Conservation (phyloP, 53 echinoderm and acorn worm species). For the Luidia sarsii region DNA sequence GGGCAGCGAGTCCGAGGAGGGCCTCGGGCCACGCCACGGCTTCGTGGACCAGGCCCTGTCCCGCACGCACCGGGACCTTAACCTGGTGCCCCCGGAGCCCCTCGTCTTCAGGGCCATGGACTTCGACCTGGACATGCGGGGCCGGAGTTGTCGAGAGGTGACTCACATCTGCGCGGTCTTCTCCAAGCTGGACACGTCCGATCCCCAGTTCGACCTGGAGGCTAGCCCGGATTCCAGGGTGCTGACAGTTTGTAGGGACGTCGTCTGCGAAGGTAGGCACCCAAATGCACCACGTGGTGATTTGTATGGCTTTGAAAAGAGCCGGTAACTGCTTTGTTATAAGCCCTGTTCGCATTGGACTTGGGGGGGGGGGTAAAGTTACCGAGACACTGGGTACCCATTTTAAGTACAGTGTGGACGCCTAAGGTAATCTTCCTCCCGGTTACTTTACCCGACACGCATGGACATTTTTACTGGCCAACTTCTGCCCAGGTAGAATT, state of each 20-base stretch:
- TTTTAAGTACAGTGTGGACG: too few relatives aligned
- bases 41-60: conserved; percentile 43
- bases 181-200: conserved; percentile 34
- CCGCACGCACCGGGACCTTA: conserved; percentile 3
- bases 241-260: conserved; percentile 20
- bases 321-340: too few relatives aligned
- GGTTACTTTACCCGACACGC: too few relatives aligned
- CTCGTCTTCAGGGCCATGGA: conserved; percentile 11
- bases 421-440: too few relatives aligned
- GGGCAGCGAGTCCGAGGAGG: conserved; percentile 43
- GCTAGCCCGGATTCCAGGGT: background rate
- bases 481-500: too few relatives aligned
- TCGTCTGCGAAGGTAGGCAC: conserved; percentile 36
- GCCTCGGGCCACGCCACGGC: conserved; percentile 17
- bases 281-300: background rate
- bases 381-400: too few relatives aligned
- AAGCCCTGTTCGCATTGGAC: too few relatives aligned
- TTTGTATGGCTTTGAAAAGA: too few relatives aligned
- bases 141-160: conserved; percentile 7
- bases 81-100: conserved; percentile 46
- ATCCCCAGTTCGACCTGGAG: conserved; percentile 42
- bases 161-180: conserved; percentile 52
- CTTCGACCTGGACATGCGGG: conserved; percentile 49
- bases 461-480: too few relatives aligned
- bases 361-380: too few relatives aligned